These are phyloP conservation scores for Sinohyriopsis cumingii DNA, from an alignment of 2,888 invertebrate genomes.

Conservation along the genomic window DNA sequence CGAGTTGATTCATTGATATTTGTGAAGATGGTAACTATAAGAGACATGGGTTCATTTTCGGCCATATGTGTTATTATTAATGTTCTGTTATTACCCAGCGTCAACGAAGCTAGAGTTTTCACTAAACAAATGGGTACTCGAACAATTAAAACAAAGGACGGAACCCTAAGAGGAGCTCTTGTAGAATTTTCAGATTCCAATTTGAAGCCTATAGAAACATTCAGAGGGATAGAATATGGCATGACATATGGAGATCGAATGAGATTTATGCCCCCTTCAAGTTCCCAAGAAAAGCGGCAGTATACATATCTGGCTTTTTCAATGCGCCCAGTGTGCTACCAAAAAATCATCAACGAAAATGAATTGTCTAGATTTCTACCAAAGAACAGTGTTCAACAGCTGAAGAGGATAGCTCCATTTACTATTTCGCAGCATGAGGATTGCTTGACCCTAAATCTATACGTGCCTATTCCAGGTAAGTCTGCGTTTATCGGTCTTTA, in stretches of 20 bases:
- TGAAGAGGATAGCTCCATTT: constrained; percentile 80
- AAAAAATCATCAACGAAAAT: constrained; percentile 85
- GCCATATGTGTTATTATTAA: too few species aligned
- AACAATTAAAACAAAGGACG: constrained; percentile 85
- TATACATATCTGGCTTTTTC: constrained; percentile 79
- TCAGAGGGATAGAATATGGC: constrained; percentile 92
- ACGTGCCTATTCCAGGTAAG: constrained; percentile 78
- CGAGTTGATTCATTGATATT: too few species aligned
- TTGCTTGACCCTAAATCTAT: constrained; percentile 96
- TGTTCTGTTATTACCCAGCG: too few species aligned
- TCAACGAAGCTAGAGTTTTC: not conserved
- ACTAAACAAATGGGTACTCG: constrained; percentile 70
- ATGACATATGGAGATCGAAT: constrained; percentile 90
- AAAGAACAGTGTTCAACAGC: constrained; percentile 89
- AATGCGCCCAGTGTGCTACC: constrained; percentile 91
- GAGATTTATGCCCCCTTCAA: constrained; percentile 96
- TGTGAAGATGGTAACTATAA: too few species aligned
- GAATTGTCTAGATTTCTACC: constrained; percentile 82
- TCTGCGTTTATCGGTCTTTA: too few species aligned
- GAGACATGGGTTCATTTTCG: too few species aligned
- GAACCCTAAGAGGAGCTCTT: constrained; percentile 81
- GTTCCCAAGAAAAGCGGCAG: constrained; percentile 86
- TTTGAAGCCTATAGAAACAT: constrained; percentile 83
- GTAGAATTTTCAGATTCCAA: constrained; percentile 33
- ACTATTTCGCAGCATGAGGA: constrained; percentile 96